Evolutionary conservation across 2,113 vertebrate species (phyloP), one percentile per base, ranked within the genome.

Genomic region (Charina bottae): DNA sequence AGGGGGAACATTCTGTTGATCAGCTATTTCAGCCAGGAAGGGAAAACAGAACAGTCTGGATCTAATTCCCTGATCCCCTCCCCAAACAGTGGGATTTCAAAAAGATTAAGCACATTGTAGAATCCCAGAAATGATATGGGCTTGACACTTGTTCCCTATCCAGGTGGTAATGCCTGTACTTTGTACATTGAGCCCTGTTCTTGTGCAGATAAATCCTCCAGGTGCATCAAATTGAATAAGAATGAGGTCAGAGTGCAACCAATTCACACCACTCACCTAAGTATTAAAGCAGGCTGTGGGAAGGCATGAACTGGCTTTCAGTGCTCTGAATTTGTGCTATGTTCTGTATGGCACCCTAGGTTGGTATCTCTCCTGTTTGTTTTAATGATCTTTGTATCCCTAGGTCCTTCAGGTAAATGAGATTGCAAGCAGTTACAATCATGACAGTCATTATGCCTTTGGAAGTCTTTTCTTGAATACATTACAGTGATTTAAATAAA

Each of bases 331-430:
- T 91, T 56, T 68, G 88, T 83, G 55, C 72, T 87, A 19, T 83
- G 68, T 88, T 83, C 68, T 49, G 58, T 42, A n/a, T 85, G 54
- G n/a, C 68, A 37, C 85, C 55, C 64, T 88, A 92, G 68, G 54
- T 88, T 68, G 83, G 55, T 83, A 56, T 56, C 55, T 88, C 42
- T 53, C 85, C 68, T 83, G 54, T 78, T 91, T 92, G 26, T 88
- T 88, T 88, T 83, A 88, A 92, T 88, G 86, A 88, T 83, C 53
- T 88, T 68, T 56, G 78, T 92, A 72, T 92, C 86, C 68, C 64
- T 55, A 60, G 64, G 86, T 83, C 64, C 86, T 92, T 92, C 85
- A 92, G 59, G 88, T 92, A 92, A 92, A 92, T 92, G 91, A 92
- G 85, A 92, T 60, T 92, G 64, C 91, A 83, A 55, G 86, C 85